These are phyloP conservation scores for Diadumene lineata DNA, from an alignment of 92 coral and sea anemone species.

Conservation along the genomic window DNA sequence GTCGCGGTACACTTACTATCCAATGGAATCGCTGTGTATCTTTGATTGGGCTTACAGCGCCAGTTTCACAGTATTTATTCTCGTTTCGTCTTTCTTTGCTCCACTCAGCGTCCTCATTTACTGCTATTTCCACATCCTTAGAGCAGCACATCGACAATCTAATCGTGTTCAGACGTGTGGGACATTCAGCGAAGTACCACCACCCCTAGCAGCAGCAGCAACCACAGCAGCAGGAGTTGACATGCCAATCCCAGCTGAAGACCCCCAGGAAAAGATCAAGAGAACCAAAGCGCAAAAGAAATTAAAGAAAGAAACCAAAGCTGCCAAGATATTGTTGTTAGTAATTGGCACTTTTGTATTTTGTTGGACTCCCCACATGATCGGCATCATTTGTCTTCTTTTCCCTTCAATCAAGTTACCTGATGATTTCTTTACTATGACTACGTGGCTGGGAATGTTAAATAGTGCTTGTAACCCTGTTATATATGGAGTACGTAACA, in stretches of 20 bases:
- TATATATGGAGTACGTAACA: slow-evolving; percentile 79
- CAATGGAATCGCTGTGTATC: slow-evolving; percentile 83
- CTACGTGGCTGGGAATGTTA: slow-evolving; percentile 89
- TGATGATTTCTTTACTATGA: slow-evolving; percentile 75
- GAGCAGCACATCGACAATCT: slow-evolving; percentile 69
- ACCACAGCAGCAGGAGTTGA: background rate
- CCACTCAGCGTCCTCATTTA: slow-evolving; percentile 62
- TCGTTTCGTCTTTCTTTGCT: slow-evolving; percentile 57
- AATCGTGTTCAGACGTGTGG: slow-evolving; percentile 44
- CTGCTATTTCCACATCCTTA: slow-evolving; percentile 76
- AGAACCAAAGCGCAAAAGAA: slow-evolving; percentile 59
- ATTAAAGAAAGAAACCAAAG: slow-evolving; percentile 69
- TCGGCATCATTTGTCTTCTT: slow-evolving; percentile 79
- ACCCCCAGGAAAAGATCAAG: slow-evolving; percentile 39
- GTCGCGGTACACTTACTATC: slow-evolving; percentile 67
- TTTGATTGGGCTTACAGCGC: slow-evolving; percentile 69
- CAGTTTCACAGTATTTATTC: slow-evolving; percentile 64
- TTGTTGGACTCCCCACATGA: slow-evolving; percentile 82
- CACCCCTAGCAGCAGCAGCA: background rate
- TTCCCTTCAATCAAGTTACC: slow-evolving; percentile 78
- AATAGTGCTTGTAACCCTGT: slow-evolving; percentile 91
- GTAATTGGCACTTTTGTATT: slow-evolving; percentile 84
- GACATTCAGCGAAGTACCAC: background rate
- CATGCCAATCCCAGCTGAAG: background rate
- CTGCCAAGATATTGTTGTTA: slow-evolving; percentile 77